Evolutionary conservation across 2,113 vertebrate species (phyloP), one percentile per base, ranked within the genome.

Genomic region (Serilophus lunatus): DNA sequence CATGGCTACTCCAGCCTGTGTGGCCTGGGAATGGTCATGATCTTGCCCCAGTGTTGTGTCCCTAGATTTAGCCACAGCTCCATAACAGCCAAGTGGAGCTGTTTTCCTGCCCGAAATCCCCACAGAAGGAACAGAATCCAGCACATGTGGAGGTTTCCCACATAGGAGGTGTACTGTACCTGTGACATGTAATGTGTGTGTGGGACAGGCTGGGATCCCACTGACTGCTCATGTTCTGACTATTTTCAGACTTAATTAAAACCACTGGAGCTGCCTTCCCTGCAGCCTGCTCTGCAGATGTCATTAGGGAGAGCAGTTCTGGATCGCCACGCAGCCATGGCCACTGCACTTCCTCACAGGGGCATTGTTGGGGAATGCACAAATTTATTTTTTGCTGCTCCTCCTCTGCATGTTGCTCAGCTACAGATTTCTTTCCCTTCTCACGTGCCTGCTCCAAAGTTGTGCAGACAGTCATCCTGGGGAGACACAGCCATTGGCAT

Each of bases 231-330:
- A 15, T 13, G 0, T 90, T 93, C 45, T 80, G 68, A 38, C 76
- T 20, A 0, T 75, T 93, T 64, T 71, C 60, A 93, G 76, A 3
- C 68, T 94, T 94, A 93, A 94, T 94, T 93, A 91, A 90, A 97
- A 94, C 85, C 93, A 83, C 23, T 6, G 6, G 88, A 63, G 75
- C 47, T 57, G 79, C 65, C 19, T 69, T 89, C 51, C 56, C 44
- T 4, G 2, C 35, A 4, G 88, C 82, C 95, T 96, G 95, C 68
- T 93, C 88, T 86, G 93, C 95, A 95, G 94, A 96, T 95, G 93
- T 85, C 71, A 54, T 60, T 56, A 50, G 44, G 68, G 85, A 77
- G 60, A 86, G 16, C 1, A 14, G 80, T 82, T 86, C 71, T 57
- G 3, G 4, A 54, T 74, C 8, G 1, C 71, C 47, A 17, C 2